Conservation (phyloP, 2,113 vertebrate species). For the Grammomys dolichurus region DNA sequence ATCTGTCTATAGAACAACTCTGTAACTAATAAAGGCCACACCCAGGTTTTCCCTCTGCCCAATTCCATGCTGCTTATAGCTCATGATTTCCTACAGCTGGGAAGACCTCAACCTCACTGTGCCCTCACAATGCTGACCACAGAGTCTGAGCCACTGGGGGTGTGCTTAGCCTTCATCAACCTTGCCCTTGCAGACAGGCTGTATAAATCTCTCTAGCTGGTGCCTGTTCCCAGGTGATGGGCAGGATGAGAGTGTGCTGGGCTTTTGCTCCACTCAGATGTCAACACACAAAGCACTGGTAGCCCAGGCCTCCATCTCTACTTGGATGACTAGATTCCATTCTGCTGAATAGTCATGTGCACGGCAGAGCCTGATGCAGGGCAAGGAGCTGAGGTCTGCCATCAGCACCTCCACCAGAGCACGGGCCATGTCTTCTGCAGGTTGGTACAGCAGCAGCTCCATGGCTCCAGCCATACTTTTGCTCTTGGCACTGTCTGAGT, state of each 20-base stretch:
- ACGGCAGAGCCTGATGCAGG: not conserved
- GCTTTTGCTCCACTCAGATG: not conserved
- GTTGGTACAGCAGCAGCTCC: not conserved
- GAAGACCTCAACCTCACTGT: not conserved
- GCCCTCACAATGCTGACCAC: not conserved
- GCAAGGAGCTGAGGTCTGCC: not conserved
- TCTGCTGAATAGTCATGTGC: too few relatives aligned
- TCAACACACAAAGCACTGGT: not conserved
- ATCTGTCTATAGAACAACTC: not conserved
- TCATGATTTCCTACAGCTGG: not conserved
- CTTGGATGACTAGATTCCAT: too few relatives aligned
- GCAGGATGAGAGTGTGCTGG: not conserved
- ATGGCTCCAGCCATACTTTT: not conserved
- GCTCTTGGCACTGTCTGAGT: not conserved
- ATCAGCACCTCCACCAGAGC: not conserved
- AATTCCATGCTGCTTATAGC: not conserved
- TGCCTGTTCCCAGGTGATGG: not conserved
- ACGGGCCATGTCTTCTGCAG: not conserved
- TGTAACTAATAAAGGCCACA: not conserved
- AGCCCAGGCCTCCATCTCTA: not conserved
- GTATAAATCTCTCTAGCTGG: not conserved
- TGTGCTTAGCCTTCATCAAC: not conserved
- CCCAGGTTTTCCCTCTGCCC: not conserved
- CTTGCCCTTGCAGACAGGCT: not conserved
- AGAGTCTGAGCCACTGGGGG: not conserved